A percentile compares a stretch with the other conserved stretches of the same genome.
phyloP scores from a whole-genome alignment of 2,888 invertebrate genomes.

The Acanthosepion pharaonis region DNA sequence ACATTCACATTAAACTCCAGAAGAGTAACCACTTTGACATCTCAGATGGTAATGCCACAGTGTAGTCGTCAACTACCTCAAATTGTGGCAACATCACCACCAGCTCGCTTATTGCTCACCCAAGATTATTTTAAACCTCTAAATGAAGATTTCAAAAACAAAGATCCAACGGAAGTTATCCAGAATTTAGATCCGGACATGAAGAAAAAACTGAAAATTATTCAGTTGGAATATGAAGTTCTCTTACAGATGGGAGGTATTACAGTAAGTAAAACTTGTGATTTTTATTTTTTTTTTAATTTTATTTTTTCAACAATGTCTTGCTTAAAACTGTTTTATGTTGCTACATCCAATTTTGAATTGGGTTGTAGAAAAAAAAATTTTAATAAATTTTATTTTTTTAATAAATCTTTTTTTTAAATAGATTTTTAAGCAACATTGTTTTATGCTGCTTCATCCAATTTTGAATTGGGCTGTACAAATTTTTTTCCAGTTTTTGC shows the following conservation, averaged over 20 bases:
- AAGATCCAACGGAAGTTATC: constrained; percentile 53
- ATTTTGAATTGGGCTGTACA: neutral
- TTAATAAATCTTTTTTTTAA: neutral
- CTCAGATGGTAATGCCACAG: neutral
- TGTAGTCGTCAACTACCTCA: neutral
- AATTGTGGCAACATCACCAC: neutral
- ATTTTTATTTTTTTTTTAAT: neutral
- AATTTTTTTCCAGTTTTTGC: no score
- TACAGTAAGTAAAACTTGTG: neutral
- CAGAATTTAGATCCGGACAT: constrained; percentile 54
- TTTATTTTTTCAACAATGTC: no score
- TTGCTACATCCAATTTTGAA: neutral
- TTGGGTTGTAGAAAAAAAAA: neutral
- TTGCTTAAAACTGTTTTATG: neutral
- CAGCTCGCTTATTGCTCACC: neutral
- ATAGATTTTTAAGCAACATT: neutral
- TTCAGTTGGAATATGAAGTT: constrained; percentile 62
- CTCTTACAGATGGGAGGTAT: constrained; percentile 51
- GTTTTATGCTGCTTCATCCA: neutral
- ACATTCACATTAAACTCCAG: neutral
- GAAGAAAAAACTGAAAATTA: constrained; percentile 57
- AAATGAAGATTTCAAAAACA: neutral
- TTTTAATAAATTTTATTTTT: no score
- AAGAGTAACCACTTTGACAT: neutral
- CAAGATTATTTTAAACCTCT: neutral